Evolutionary conservation across 2,113 vertebrate species (phyloP), one percentile per base, ranked within the genome.

Genomic region (Hemibagrus wyckioides): DNA sequence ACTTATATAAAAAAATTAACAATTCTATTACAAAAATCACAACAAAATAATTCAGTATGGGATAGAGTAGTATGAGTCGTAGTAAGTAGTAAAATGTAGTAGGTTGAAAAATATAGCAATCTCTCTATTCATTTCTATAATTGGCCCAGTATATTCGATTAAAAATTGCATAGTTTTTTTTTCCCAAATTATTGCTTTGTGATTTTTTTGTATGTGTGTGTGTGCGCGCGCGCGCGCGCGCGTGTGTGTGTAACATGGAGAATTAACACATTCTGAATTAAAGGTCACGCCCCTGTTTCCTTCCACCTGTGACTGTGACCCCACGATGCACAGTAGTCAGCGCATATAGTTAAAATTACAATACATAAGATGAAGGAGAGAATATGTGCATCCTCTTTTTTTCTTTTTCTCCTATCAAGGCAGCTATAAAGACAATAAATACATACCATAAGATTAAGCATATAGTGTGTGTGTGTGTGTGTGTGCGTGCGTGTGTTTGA

Each of bases 41-140:
- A 95, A 96, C 95, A 96, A 97, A 97, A 97, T 97, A 96, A 97
- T 96, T 96, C 96, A 94, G 94, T 95, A 96, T 95, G 96, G 96
- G 96, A 96, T 96, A 96, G 95, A 93, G 52, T 57, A 84, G 69
- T 57, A 59, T 69, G 67, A 56, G 65, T 71, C 56, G 17, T 69
- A 71, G 4, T 75, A 59, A 65, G 96, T 97, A 97, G 95, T 95
- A 97, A 96, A 97, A 96, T 93, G 96, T 94, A 94, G 96, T 93
- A 94, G 96, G 94, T 97, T 96, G 96, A 97, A 97, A 97, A 97
- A 97, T 97, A 97, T 92, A 97, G 94, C 96, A 92, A 96, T 95
- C 96, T 97, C 89, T 92, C 84, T 92, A 91, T 92, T 91, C 94
- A 96, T 96, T 96, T 96, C 96, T 95, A 94, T 94, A 95, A 96